These are phyloP conservation scores for Diarsia brunnea DNA, from an alignment of 2,888 invertebrate species.

Conservation along the genomic window DNA sequence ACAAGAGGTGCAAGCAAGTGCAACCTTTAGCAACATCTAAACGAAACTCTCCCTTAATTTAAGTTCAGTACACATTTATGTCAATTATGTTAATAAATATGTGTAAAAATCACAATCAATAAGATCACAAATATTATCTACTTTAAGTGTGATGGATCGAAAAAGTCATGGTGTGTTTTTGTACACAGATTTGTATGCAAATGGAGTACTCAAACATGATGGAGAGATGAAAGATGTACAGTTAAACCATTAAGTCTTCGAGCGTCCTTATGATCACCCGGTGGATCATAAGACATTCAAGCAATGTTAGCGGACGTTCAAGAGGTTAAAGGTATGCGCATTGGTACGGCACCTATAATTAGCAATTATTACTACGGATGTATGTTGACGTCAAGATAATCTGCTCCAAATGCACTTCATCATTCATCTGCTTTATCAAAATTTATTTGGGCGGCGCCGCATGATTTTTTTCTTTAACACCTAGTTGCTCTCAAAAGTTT, in stretches of 20 bases:
- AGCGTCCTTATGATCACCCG: too few relatives aligned
- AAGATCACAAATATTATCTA: constrained; percentile 62
- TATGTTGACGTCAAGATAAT: neutral
- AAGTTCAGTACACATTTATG: constrained; percentile 43
- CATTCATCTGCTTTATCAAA: neutral
- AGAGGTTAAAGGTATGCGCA: too few relatives aligned
- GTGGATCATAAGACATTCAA: too few relatives aligned
- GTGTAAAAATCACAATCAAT: constrained; percentile 67
- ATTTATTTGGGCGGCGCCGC: neutral
- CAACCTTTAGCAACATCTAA: constrained; percentile 18
- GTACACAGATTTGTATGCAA: constrained; percentile 13
- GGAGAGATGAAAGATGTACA: neutral
- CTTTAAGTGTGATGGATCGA: constrained; percentile 38
- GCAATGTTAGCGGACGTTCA: too few relatives aligned
- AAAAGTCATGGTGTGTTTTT: neutral
- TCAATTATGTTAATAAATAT: constrained; percentile 40
- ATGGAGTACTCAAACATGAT: constrained; percentile 26
- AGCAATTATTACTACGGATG: too few relatives aligned
- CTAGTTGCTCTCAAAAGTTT: neutral
- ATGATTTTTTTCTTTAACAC: neutral
- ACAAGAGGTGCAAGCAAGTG: constrained; percentile 22
- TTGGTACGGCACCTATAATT: too few relatives aligned
- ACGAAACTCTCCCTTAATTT: constrained; percentile 31
- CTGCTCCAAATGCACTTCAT: neutral
- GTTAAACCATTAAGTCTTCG: too few relatives aligned